Conservation (phyloP, 2,113 vertebrate species). For the Oreochromis aureus region DNA sequence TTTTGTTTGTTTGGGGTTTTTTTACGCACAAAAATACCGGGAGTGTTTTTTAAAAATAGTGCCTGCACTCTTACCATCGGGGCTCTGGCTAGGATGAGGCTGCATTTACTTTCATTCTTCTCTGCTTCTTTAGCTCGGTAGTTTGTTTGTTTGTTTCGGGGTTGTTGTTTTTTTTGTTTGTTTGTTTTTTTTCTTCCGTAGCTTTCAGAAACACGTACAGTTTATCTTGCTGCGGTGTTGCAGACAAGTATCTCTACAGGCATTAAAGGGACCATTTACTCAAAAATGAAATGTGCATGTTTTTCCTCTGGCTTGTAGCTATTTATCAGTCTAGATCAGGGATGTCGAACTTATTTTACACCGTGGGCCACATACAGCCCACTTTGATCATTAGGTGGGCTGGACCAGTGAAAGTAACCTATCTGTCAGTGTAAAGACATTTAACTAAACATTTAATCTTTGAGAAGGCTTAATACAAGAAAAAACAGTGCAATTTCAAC, state of each 20-base stretch:
- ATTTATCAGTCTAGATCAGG: not conserved
- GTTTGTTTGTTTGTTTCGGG: not conserved
- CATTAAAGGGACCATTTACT: not conserved
- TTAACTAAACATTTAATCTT: not conserved
- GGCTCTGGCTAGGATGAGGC: constrained; percentile 33
- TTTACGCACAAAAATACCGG: constrained; percentile 55
- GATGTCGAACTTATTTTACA: not conserved
- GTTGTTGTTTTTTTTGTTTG: not conserved
- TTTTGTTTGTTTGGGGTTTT: not conserved
- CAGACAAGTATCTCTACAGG: not conserved
- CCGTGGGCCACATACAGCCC: not conserved
- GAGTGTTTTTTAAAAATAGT: constrained; percentile 57
- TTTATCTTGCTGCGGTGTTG: not conserved
- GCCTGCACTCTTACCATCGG: constrained; percentile 55
- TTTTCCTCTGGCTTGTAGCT: not conserved
- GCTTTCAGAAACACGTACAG: not conserved
- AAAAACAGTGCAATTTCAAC: not conserved
- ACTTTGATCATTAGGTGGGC: not conserved
- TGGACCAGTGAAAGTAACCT: not conserved
- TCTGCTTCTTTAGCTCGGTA: not conserved
- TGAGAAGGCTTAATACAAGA: not conserved
- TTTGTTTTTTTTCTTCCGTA: not conserved
- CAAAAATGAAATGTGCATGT: not conserved
- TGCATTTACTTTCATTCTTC: constrained; percentile 22
- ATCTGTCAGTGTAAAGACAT: not conserved